These are phyloP conservation scores for Drosophila imparisetae DNA, from an alignment of 2,888 invertebrate genomes.

Conservation along the genomic window DNA sequence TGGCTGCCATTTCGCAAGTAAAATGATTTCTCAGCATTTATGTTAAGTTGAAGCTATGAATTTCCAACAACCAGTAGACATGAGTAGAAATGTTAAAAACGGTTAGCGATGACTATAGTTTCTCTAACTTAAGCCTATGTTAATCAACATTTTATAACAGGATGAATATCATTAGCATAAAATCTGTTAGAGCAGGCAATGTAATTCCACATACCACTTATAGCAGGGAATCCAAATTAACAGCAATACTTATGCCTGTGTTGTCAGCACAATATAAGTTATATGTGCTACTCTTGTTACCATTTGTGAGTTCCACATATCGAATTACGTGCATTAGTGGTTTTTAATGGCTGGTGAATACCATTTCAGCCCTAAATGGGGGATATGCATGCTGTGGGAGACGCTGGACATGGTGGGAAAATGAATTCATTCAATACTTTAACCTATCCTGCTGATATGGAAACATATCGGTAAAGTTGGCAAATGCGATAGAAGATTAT, in stretches of 20 bases:
- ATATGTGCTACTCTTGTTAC: not conserved
- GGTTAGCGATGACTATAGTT: not conserved
- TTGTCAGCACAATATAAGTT: not conserved
- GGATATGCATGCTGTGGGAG: not conserved
- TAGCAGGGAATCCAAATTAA: too few relatives aligned
- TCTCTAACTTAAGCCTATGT: constrained; percentile 80
- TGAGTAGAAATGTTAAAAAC: not conserved
- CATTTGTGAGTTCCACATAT: not conserved
- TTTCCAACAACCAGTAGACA: not conserved
- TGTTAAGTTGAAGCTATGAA: not conserved
- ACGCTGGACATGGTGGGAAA: not conserved
- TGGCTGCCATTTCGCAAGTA: not conserved
- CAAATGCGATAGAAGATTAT: not conserved
- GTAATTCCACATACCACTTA: constrained; percentile 14
- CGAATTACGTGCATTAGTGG: not conserved
- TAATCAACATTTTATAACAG: not conserved
- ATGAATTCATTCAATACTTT: not conserved
- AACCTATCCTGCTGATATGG: not conserved
- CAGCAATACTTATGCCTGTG: not conserved
- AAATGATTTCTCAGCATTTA: not conserved
- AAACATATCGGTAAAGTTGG: constrained; percentile 11
- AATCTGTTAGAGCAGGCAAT: constrained; percentile 31
- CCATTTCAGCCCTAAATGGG: not conserved
- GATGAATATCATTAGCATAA: not conserved
- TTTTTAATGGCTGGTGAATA: not conserved